Base-by-base conservation (phyloP, 2,888 invertebrate species). In the Smittia aterrima region DNA sequence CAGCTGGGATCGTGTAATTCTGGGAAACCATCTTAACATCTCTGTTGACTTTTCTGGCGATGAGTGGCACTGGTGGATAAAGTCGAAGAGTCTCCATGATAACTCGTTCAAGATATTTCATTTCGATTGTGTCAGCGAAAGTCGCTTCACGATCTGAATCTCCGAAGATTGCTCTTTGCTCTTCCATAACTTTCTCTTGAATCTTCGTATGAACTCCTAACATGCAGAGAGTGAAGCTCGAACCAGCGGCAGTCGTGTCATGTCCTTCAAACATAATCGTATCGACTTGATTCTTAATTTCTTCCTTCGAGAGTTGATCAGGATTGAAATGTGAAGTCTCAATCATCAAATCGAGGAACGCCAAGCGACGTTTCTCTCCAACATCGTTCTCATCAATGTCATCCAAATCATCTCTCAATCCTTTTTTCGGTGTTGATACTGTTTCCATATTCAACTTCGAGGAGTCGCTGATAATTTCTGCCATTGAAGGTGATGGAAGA, bases 281-380 rank as follows among this genome's bases (percentile, higher is more conserved):
- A 79, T 92, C 91, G 0, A 92, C 92, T 85, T 93, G 92, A 80
- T 93, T 92, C 81, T 92, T 92, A 76, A 93, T 92, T 83, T 93
- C 92, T 77, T 88, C 86, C 79, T 92, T 90, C 66, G 92, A 89
- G 7, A 72, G 40, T 41, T 72, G 58, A 3, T 58, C 32, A 11
- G 70, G 70, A 62, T 58, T 72, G 40, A 9, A 72, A 16, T 72
- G 72, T 1, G 72, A 32, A 75, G 92, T 90, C 82, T 94, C 93
- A 58, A 96, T 87, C 85, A 96, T 87, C 76, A 96, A 85, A 82
- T 97, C 96, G 76, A 96, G 86, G 83, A 96, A 93, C 0, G 96
- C 94, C 77, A 93, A 84, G 66, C 94, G 87, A 80, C 92, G 90
- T 84, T 93, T 93, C 80, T 89, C 90, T 64, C 92, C 92, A 68